Percentiles rank a stretch among this genome's conserved stretches.
Conservation (phyloP, 2,888 invertebrate genomes). For the Choristoneura rosaceana region DNA sequence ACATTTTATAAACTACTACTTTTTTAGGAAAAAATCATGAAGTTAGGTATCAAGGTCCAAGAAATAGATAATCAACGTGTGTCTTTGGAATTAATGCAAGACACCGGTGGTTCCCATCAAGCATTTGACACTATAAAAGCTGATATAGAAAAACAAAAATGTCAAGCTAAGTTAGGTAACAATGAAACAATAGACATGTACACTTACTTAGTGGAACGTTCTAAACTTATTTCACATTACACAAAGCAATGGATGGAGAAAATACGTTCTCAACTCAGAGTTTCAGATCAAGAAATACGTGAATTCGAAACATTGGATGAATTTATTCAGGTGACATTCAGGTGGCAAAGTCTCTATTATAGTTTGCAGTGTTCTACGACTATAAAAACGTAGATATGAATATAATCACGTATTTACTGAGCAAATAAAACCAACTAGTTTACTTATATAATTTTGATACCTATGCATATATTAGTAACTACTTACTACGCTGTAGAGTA, state of each 20-base stretch:
- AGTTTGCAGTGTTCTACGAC: not conserved
- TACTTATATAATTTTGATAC: not conserved
- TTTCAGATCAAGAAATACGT: not conserved
- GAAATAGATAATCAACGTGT: not conserved
- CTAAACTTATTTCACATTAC: not conserved
- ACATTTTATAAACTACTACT: conserved; percentile 3
- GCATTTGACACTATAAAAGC: not conserved
- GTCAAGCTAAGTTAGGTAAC: not conserved
- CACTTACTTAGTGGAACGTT: not conserved
- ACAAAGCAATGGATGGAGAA: conserved; percentile 6
- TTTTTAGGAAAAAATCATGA: conserved; percentile 25
- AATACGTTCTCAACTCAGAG: not conserved
- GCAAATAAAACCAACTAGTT: not conserved
- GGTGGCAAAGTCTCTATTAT: not conserved
- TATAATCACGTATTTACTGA: not conserved
- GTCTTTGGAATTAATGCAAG: conserved; percentile 1
- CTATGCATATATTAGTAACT: not conserved
- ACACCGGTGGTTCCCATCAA: not conserved
- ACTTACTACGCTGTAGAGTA: not conserved
- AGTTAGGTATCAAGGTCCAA: conserved; percentile 22
- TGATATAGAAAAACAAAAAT: conserved; percentile 18
- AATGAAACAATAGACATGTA: not conserved
- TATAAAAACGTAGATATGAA: not conserved
- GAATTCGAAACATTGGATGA: not conserved
- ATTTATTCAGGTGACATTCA: not conserved